Base-by-base conservation (phyloP, 1,140 invertebrate species). In the Drosophila quadrilineata region DNA sequence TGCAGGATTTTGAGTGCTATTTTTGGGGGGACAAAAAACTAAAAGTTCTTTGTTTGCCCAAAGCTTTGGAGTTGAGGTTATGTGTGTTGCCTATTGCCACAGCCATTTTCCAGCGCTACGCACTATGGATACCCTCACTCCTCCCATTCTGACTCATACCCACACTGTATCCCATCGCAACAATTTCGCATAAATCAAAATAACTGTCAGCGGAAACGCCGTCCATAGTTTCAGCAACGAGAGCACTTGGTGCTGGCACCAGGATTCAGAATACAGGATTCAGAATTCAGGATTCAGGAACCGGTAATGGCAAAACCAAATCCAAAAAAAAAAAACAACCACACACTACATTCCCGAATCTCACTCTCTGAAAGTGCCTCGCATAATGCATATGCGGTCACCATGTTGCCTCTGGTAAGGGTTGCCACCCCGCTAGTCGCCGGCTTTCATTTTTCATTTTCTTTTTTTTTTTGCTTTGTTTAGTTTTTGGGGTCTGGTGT, bases 171-270 rank as follows among this genome's bases (percentile, higher is more conserved):
- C 24, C 43, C 21, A 46, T 52, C 48, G 45, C 67, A 71, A 82
- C 67, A 82, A 75, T 65, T 69, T 41, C 69, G 43, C 73, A 84
- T 84, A 84, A 84, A 84, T 84, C 77, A 84, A 84, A 84, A 84
- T 84, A 84, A 84, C 77, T 85, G 77, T 84, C 77, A 85, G 53
- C 77, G 77, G 79, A 84, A 85, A 58, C 79, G 79, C 60, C 77
- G 70, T 76, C 79, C 70, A 85, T 85, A 84, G 77, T 82, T 82
- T 84, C 68, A 75, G 75, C 58, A n/a, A n/a, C n/a, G n/a, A n/a
- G n/a, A n/a, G n/a, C n/a, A n/a, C n/a, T n/a, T n/a, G n/a, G n/a
- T n/a, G n/a, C n/a, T n/a, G n/a, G n/a, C n/a, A n/a, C n/a, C n/a
- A n/a, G 49, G 49, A 29, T 38, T 12, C 45, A 17, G 59, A 49